These are phyloP conservation scores for Spondyliosoma cantharus DNA, from an alignment of 2,797 vertebrate species.

Conservation along the genomic window DNA sequence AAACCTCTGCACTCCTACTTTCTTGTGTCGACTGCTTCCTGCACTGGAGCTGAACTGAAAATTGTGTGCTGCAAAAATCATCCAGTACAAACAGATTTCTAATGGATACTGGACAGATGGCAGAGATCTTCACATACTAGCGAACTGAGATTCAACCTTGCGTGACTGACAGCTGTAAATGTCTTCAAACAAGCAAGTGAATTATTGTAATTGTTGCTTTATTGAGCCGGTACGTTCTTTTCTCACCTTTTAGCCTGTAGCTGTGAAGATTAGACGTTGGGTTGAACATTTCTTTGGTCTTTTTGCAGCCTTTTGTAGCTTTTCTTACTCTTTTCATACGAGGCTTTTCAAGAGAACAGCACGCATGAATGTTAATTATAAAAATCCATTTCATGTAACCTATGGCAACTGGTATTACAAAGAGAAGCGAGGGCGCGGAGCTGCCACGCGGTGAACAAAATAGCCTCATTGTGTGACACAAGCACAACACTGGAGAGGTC, in stretches of 20 bases:
- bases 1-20: too few relatives aligned
- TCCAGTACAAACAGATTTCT: too few relatives aligned
- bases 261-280: not conserved
- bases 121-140: too few relatives aligned
- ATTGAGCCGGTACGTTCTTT: not conserved
- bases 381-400: conserved; percentile 21
- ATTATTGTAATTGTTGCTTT: too few relatives aligned
- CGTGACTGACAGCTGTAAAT: not conserved
- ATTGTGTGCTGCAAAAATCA: too few relatives aligned
- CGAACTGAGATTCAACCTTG: too few relatives aligned
- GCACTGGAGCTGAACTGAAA: too few relatives aligned
- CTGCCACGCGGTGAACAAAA: conserved; percentile 17
- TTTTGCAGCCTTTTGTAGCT: not conserved
- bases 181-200: too few relatives aligned
- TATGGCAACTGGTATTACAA: conserved; percentile 24
- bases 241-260: too few relatives aligned
- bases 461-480: conserved; percentile 20
- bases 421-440: not conserved
- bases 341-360: conserved; percentile 13
- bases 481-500: conserved; percentile 8
- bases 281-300: not conserved
- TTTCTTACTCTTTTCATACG: not conserved
- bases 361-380: conserved; percentile 8
- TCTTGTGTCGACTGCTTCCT: too few relatives aligned
- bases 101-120: too few relatives aligned